Conservation (phyloP, 2,888 invertebrate genomes). For the Crossocerus cetratus region DNA sequence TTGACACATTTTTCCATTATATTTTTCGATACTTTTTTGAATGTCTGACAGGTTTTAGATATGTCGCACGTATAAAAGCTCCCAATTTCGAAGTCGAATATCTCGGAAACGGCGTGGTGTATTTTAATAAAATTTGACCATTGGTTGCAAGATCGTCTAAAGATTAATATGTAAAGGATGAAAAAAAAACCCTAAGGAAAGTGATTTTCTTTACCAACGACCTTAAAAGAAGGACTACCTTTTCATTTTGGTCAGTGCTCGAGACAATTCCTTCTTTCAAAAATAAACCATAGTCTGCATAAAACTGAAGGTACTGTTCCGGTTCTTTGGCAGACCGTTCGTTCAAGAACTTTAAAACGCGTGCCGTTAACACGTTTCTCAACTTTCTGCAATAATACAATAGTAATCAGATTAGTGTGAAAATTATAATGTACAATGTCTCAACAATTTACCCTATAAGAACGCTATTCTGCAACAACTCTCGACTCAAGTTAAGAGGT, state of each 20-base stretch:
- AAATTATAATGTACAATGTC: not conserved
- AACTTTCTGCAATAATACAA: constrained; percentile 83
- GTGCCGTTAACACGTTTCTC: constrained; percentile 88
- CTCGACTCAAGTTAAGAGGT: constrained; percentile 96
- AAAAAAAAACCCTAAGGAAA: not conserved
- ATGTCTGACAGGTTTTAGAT: no score
- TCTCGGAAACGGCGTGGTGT: no score
- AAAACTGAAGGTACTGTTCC: constrained; percentile 90
- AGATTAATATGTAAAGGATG: no score
- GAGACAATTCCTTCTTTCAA: constrained; percentile 97
- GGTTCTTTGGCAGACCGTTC: constrained; percentile 92
- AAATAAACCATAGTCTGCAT: constrained; percentile 94
- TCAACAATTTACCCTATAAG: constrained; percentile 83
- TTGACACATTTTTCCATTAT: no score
- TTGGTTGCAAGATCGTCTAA: no score
- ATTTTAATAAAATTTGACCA: no score
- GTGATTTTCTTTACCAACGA: no score
- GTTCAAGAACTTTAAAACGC: constrained; percentile 89
- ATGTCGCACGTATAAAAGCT: no score
- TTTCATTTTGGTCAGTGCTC: constrained; percentile 87
- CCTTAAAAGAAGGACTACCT: no score
- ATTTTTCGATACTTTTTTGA: no score
- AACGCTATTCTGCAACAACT: constrained; percentile 94
- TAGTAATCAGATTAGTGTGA: not conserved
- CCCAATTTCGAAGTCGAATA: no score